Base-by-base conservation (phyloP, 1,140 invertebrate species). In the Drosophila lacteicornis region DNA sequence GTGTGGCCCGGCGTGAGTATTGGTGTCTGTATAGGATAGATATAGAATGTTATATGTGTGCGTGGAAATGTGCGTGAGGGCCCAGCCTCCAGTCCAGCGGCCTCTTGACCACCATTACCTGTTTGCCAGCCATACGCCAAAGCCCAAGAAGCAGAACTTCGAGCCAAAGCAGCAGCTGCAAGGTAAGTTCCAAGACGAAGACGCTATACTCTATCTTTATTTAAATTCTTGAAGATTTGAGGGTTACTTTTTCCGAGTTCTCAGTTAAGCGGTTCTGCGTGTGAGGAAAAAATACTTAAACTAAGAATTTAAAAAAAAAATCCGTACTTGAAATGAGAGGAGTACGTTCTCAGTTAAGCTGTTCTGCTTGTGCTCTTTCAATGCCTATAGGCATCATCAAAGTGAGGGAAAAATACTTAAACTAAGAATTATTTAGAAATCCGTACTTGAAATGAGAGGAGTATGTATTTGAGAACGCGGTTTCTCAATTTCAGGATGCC, bases 111-210 rank as follows among this genome's bases (percentile, higher is more conserved):
- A 49, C 59, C 57, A 57, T 65, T 69, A 87, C 83, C 80, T 71
- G 82, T 87, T 86, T 86, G n/a, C 50, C 53, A 63, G 56, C 50
- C 75, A 59, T 63, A 82, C 66, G 74, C 78, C 73, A 81, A 75
- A 85, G 65, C 33, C 51, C 51, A 58, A 83, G 69, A 62, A 33
- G 60, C 58, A 56, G 11, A 56, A 9, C 67, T 58, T 22, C 30
- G 46, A 63, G 76, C 62, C 75, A 79, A 82, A 86, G 82, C 69
- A 75, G 47, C 62, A 65, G 61, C 55, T 49, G 27, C 7, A 12
- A 5, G 25, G 2, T 7, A 22, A 2, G 19, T 22, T 13, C 1
- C 38, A 15, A 79, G n/a, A 3, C 69, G 55, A 69, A 43, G 22
- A 3, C 7, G 0, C 0, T 7, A 43, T 79, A 25, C 82, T 43